These are phyloP conservation scores for Amphilophus citrinellus DNA, from an alignment of 2,113 vertebrate species.

Conservation along the genomic window DNA sequence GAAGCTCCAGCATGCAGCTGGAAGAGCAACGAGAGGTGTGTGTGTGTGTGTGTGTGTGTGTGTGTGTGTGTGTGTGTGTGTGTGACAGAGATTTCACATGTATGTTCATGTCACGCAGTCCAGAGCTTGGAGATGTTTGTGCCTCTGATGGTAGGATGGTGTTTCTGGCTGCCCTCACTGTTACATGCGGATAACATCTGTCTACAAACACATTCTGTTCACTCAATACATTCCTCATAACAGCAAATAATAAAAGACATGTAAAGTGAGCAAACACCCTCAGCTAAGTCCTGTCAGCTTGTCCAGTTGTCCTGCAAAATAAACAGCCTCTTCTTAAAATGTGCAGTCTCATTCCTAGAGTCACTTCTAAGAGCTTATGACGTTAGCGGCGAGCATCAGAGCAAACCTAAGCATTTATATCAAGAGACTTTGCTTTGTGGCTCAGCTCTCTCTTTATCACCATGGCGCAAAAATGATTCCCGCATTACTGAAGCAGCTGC, in stretches of 20 bases:
- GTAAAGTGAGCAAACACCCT: neutral
- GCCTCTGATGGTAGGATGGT: constrained; percentile 44
- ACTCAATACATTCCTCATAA: neutral
- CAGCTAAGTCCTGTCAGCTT: neutral
- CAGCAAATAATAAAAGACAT: neutral
- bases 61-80: constrained; percentile 10
- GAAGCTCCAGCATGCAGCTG: constrained; percentile 73
- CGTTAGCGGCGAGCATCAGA: neutral
- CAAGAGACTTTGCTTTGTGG: constrained; percentile 27
- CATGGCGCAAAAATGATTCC: constrained; percentile 42
- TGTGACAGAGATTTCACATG: constrained; percentile 12
- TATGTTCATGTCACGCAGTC: constrained; percentile 34
- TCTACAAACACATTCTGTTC: constrained; percentile 23
- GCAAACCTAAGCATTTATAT: constrained; percentile 36
- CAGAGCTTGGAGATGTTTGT: constrained; percentile 42
- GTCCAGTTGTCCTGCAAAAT: neutral
- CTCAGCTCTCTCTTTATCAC: constrained; percentile 46
- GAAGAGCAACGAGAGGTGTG: constrained; percentile 39
- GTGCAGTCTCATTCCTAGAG: constrained; percentile 23
- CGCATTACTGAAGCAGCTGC: constrained; percentile 45
- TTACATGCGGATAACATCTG: constrained; percentile 77
- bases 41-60: neutral
- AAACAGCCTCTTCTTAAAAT: constrained; percentile 24
- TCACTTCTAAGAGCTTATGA: constrained; percentile 23
- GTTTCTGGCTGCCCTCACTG: constrained; percentile 58